These are phyloP conservation scores for Campoplex capitator DNA, from an alignment of 2,888 invertebrate genomes.

Conservation along the genomic window DNA sequence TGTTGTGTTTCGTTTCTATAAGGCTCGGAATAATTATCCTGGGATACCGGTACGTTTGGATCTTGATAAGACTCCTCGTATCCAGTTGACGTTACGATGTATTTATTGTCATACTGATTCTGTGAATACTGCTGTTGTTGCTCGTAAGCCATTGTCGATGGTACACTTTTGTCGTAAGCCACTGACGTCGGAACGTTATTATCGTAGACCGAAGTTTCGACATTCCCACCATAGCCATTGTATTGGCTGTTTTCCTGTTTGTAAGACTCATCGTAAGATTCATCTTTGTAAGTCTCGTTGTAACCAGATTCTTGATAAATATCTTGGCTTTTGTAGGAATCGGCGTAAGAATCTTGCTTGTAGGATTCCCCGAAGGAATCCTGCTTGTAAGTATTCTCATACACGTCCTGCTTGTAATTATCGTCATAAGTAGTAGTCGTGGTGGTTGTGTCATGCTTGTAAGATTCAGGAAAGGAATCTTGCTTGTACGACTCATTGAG, in stretches of 20 bases:
- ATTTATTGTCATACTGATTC: constrained; percentile 77
- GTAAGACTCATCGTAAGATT: constrained; percentile 79
- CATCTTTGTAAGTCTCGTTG: constrained; percentile 75
- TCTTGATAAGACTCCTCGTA: constrained; percentile 67
- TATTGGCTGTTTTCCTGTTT: constrained; percentile 66
- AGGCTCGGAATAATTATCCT: constrained; percentile 76
- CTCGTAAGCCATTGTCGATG: constrained; percentile 64
- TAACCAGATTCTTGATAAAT: constrained; percentile 73
- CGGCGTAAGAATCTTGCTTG: constrained; percentile 70
- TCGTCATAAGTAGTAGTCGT: constrained; percentile 38
- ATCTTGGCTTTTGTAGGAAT: constrained; percentile 72
- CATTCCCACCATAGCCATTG: constrained; percentile 72
- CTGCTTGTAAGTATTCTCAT: constrained; percentile 61
- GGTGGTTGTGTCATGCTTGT: constrained; percentile 34
- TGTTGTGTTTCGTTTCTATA: constrained; percentile 69
- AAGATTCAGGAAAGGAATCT: constrained; percentile 58
- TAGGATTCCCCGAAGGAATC: constrained; percentile 68
- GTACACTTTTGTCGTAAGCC: constrained; percentile 70
- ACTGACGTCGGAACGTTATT: constrained; percentile 74
- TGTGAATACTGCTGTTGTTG: constrained; percentile 76
- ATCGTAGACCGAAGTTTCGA: constrained; percentile 68
- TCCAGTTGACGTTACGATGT: constrained; percentile 67
- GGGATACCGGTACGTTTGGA: constrained; percentile 63
- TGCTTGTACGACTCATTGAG: constrained; percentile 49
- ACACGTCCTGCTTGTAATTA: constrained; percentile 59